These are phyloP conservation scores for Falco concolor DNA, from an alignment of 2,797 vertebrate species.

Conservation along the genomic window DNA sequence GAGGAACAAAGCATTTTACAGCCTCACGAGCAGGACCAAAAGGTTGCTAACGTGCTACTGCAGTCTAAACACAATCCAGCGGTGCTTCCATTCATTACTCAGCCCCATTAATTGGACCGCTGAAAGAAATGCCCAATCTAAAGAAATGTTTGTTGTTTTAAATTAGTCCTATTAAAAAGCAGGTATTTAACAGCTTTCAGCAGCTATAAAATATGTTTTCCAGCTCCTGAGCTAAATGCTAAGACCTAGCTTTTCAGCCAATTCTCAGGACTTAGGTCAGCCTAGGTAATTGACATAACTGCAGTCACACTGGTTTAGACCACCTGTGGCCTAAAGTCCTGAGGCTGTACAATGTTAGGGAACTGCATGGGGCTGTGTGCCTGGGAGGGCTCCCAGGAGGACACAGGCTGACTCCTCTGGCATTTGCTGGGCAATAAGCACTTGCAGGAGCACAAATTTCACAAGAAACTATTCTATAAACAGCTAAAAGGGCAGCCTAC, in stretches of 20 bases:
- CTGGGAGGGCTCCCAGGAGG: background rate
- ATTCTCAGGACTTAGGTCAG: background rate
- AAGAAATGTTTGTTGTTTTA: slow-evolving; percentile 21
- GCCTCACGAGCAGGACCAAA: background rate
- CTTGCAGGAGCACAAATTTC: background rate
- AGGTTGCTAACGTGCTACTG: background rate
- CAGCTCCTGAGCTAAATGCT: background rate
- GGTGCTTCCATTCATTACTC: slow-evolving; percentile 25
- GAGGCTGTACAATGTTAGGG: background rate
- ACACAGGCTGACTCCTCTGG: background rate
- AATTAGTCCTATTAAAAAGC: slow-evolving; percentile 47
- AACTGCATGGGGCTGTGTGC: background rate
- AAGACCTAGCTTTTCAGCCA: background rate
- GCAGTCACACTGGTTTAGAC: background rate
- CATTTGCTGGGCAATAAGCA: background rate
- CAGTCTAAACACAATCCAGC: background rate
- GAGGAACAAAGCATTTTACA: slow-evolving; percentile 43
- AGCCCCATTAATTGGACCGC: background rate
- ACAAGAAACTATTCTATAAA: background rate
- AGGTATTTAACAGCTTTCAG: slow-evolving; percentile 48
- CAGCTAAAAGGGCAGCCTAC: background rate
- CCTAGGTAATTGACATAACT: background rate
- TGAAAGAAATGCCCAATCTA: slow-evolving; percentile 12
- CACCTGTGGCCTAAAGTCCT: background rate
- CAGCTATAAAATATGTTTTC: background rate